Conservation (phyloP, 2,797 vertebrate species). For the Oreortyx pictus region DNA sequence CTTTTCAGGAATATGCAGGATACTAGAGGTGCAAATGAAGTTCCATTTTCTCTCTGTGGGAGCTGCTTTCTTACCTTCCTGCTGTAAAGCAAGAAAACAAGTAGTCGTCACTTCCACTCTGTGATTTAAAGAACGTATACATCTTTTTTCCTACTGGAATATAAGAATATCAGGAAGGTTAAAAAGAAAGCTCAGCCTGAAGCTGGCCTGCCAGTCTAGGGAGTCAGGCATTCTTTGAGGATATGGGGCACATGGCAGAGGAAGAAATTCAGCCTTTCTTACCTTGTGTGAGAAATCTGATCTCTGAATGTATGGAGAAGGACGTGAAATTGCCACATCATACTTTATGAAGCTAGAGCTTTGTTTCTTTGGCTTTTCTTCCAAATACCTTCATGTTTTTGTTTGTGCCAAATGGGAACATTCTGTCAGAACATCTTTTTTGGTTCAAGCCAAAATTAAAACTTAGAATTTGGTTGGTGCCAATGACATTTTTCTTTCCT, state of each 20-base stretch:
- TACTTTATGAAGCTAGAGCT: slow-evolving; percentile 7
- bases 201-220: not conserved
- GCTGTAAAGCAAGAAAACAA: not conserved
- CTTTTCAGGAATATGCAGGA: not conserved
- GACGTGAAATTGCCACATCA: not conserved
- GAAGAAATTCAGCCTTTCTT: not conserved
- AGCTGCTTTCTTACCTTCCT: not conserved
- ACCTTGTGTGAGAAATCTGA: not conserved
- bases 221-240: not conserved
- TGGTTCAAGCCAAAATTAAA: not conserved
- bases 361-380: slow-evolving; percentile 46
- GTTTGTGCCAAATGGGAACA: slow-evolving; percentile 38
- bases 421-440: slow-evolving; percentile 24
- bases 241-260: not conserved
- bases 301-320: not conserved
- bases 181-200: not conserved
- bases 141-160: not conserved
- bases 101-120: not conserved
- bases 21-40: not conserved
- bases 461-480: not conserved
- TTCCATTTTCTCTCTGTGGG: not conserved
- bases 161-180: not conserved
- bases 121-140: not conserved
- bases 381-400: slow-evolving; percentile 42
- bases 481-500: slow-evolving; percentile 20